Base-by-base conservation (phyloP, 2,797 vertebrate species). In the Alcedo quadribrachys region DNA sequence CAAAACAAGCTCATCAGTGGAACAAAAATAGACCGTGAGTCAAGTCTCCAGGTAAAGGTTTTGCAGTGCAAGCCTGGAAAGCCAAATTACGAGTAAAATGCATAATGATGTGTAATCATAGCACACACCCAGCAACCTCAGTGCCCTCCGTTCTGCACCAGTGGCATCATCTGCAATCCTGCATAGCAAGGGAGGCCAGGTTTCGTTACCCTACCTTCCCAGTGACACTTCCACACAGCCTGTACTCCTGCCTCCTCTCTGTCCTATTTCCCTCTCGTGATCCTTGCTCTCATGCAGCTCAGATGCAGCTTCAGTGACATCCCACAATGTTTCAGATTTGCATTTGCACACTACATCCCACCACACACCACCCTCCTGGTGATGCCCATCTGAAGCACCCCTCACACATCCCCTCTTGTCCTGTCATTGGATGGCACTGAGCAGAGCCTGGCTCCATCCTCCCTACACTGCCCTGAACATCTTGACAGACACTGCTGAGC, bases 11-110 rank as follows among this genome's bases (percentile, higher is more conserved):
- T 93, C 61, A 65, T 18, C 65, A 78, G 37, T 62, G 69, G 50
- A 87, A 81, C 73, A 85, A 89, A 93, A 93, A 92, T 93, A 95
- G 82, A 65, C 24, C 18, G 4, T 1, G 12, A 58, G 43, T 88
- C 62, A 76, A 68, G 37, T 51, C 62, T 90, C 65, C 84, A 85
- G 58, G 70, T 63, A 82, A 69, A 83, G 33, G 15, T 82, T 93
- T 87, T 93, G 46, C 81, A 93, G 68, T 68, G 42, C 81, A 86
- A 95, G 84, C 90, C 93, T 96, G 86, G 87, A 95, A 95, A 96
- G 84, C 84, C 71, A 62, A 75, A 68, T 90, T 66, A 35, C 76
- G 58, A 71, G 54, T 77, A 60, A 92, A 82, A 85, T 1, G 2
- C 48, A 15, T 19, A 25, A 9, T 45, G 75, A 19, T 0, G 0